Base-by-base conservation (phyloP, 2,888 invertebrate species). In the Drosophila cracens region DNA sequence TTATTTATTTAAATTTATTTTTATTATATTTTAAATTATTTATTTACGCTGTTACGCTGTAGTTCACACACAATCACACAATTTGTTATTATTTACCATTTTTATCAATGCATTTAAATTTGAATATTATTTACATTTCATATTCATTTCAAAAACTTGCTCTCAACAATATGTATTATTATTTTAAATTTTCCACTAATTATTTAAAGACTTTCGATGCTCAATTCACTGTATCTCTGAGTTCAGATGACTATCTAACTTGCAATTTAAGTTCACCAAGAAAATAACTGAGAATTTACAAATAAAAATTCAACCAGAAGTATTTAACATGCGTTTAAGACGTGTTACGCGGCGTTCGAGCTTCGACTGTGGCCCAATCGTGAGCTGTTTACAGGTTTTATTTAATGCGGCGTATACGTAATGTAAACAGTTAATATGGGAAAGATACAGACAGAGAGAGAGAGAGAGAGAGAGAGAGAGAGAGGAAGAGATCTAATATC, bases 391-490 rank as follows among this genome's bases (percentile, higher is more conserved):
- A 13, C 65, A 52, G 63, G 29, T 82, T 82, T 83, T 48, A 73
- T 51, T 46, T 43, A 57, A 68, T 36, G 65, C 38, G 59, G 70
- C 76, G 85, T 79, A 81, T 85, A 81, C 73, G 82, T 68, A 81
- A 75, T 69, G 79, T 70, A 74, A 78, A 63, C 29, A 46, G 25
- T 18, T 16, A 18, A 18, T 33, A 33, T 29, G 10, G 13, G 13
- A 36, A n/a, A 31, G 38, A 10, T 27, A 11, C 27, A n/a, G 27
- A 2, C 7, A 8, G 16, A 21, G 40, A 11, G 52, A 18, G 56
- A 40, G 53, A 1, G 29, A 34, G 36, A 38, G 46, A 29, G 48
- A 29, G 54, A 38, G 48, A n/a, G 40, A 18, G 59, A 38, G 31
- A 34, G 61, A 38, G 16, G 51, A 11, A 51, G 33, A 16, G 34